These are phyloP conservation scores for Calycopis cecrops DNA, from an alignment of 1,140 invertebrate species.

Conservation along the genomic window DNA sequence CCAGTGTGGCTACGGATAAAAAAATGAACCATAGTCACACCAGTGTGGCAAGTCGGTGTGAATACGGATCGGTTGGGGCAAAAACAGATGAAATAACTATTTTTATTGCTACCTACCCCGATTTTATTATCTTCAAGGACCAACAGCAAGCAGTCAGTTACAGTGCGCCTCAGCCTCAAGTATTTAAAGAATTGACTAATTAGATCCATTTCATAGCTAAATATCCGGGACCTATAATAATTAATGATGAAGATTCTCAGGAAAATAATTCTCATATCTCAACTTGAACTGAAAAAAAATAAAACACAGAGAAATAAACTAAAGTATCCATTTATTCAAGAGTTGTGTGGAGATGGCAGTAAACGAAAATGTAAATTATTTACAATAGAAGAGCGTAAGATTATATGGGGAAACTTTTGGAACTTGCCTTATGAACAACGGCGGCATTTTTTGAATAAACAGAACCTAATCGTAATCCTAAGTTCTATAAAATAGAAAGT, in stretches of 20 bases:
- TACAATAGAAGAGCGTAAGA: constrained; percentile 11
- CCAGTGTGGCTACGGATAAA: too few relatives aligned
- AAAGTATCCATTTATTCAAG: constrained; percentile 13
- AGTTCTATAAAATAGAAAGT: constrained; percentile 8
- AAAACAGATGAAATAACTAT: background rate
- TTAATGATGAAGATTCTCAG: constrained; percentile 11
- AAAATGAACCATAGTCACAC: too few relatives aligned
- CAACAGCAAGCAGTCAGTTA: constrained; percentile 12
- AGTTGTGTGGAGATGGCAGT: constrained; percentile 9
- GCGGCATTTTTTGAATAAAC: constrained; percentile 13
- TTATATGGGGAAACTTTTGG: constrained; percentile 13
- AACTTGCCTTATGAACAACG: constrained; percentile 14
- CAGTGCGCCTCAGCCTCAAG: constrained; percentile 9
- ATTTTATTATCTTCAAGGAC: constrained; percentile 10
- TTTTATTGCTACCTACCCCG: constrained; percentile 1
- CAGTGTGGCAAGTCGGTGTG: too few relatives aligned
- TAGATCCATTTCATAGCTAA: constrained; percentile 10
- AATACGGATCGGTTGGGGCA: too few relatives aligned
- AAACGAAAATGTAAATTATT: constrained; percentile 12
- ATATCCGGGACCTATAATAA: constrained; percentile 13
- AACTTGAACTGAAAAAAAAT: constrained; percentile 1
- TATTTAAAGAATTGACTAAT: constrained; percentile 11
- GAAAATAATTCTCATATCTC: constrained; percentile 9
- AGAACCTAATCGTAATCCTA: constrained; percentile 11
- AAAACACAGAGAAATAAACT: constrained; percentile 13